Conservation (phyloP, 2,888 invertebrate genomes). For the Ommatoiulus sabulosus region DNA sequence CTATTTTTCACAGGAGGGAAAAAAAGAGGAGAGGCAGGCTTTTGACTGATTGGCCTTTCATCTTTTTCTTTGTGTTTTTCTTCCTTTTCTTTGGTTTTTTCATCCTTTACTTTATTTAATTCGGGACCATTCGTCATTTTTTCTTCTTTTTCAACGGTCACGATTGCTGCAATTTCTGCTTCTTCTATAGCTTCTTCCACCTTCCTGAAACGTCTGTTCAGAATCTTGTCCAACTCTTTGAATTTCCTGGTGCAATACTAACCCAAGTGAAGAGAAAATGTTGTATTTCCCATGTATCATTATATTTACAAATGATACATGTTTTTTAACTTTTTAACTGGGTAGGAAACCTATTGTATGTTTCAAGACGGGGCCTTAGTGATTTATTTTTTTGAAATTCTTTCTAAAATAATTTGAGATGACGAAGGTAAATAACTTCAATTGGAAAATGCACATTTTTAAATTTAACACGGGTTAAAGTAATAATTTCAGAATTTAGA, state of each 20-base stretch:
- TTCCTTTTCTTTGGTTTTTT: background rate
- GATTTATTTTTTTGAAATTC: too few relatives aligned
- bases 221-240: constrained; percentile 80
- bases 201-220: constrained; percentile 80
- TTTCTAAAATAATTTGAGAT: too few relatives aligned
- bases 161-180: constrained; percentile 55
- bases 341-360: background rate
- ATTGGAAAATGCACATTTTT: too few relatives aligned
- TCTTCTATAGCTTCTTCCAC: constrained; percentile 69
- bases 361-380: background rate
- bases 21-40: background rate
- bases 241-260: constrained; percentile 84
- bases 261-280: constrained; percentile 50
- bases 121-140: background rate
- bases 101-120: too few relatives aligned
- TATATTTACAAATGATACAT: background rate
- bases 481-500: too few relatives aligned
- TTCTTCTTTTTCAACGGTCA: background rate
- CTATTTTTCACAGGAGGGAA: background rate
- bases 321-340: background rate
- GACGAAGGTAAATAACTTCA: too few relatives aligned
- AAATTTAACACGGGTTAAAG: too few relatives aligned
- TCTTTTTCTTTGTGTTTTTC: background rate
- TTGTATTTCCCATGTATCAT: background rate
- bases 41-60: background rate